These are phyloP conservation scores for Geotrypetes seraphini DNA, from an alignment of 2,797 vertebrate species.

Conservation along the genomic window DNA sequence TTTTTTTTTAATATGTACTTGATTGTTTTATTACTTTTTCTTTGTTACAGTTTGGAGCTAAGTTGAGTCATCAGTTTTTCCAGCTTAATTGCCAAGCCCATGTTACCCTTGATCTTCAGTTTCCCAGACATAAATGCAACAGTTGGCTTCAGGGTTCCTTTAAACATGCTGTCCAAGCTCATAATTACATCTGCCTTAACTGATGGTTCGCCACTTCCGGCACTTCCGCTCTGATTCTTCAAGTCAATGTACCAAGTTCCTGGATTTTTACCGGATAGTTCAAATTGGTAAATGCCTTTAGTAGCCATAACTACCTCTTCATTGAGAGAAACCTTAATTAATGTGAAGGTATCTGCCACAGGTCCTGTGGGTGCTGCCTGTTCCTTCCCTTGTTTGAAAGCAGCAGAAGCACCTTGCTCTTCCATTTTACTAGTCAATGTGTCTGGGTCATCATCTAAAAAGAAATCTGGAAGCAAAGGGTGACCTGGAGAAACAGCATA, in stretches of 20 bases:
- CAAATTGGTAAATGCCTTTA: constrained; percentile 75
- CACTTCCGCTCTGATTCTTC: constrained; percentile 61
- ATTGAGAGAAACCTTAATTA: constrained; percentile 58
- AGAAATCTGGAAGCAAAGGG: constrained; percentile 85
- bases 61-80: constrained; percentile 68
- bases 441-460: constrained; percentile 72
- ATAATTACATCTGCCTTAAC: constrained; percentile 69
- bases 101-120: constrained; percentile 74
- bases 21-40: not conserved
- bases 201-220: constrained; percentile 58
- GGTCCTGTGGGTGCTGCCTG: constrained; percentile 23
- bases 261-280: constrained; percentile 68
- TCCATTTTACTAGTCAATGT: constrained; percentile 40
- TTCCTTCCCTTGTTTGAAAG: constrained; percentile 39
- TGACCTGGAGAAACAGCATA: constrained; percentile 88
- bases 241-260: constrained; percentile 81
- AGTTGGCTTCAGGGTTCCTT: constrained; percentile 87
- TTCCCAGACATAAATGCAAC: constrained; percentile 73
- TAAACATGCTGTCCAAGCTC: constrained; percentile 82
- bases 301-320: constrained; percentile 70
- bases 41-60: constrained; percentile 60
- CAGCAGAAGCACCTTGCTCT: constrained; percentile 54
- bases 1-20: too few relatives aligned
- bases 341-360: constrained; percentile 65
- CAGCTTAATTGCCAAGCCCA: constrained; percentile 65